A percentile compares a stretch with the other conserved stretches of the same genome.
These are phyloP conservation scores for Halcyon badia DNA, from an alignment of 2,797 vertebrate species.

Conservation along the genomic window DNA sequence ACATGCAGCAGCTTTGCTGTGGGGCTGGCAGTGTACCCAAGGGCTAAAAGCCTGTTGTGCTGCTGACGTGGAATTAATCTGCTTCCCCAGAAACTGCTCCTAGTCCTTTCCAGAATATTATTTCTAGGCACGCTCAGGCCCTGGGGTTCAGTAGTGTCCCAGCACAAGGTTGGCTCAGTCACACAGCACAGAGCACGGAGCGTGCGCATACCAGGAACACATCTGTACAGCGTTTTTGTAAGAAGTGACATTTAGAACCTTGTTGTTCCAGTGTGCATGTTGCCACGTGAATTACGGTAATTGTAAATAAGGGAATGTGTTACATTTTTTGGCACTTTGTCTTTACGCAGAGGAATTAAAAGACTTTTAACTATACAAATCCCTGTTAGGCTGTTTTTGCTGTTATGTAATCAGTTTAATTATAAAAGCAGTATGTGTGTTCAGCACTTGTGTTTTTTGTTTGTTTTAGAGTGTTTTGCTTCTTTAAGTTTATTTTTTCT, in stretches of 20 bases:
- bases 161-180: not conserved
- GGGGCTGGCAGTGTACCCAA: not conserved
- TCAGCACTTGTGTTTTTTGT: not conserved
- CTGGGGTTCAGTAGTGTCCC: not conserved
- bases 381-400: not conserved
- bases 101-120: not conserved
- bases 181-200: accelerated
- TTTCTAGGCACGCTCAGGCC: not conserved
- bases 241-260: not conserved
- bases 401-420: not conserved
- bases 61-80: not conserved
- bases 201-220: not conserved
- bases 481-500: not conserved
- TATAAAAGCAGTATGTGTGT: not conserved
- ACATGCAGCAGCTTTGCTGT: not conserved
- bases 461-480: not conserved
- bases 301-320: conserved; percentile 30
- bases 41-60: not conserved
- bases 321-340: not conserved
- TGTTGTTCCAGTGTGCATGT: conserved; percentile 9
- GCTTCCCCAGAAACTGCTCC: not conserved
- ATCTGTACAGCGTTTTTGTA: conserved; percentile 12
- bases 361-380: not conserved
- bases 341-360: conserved; percentile 53
- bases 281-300: not conserved